These are phyloP conservation scores for Thalpophila matura DNA, from an alignment of 2,888 invertebrate genomes.

Conservation along the genomic window DNA sequence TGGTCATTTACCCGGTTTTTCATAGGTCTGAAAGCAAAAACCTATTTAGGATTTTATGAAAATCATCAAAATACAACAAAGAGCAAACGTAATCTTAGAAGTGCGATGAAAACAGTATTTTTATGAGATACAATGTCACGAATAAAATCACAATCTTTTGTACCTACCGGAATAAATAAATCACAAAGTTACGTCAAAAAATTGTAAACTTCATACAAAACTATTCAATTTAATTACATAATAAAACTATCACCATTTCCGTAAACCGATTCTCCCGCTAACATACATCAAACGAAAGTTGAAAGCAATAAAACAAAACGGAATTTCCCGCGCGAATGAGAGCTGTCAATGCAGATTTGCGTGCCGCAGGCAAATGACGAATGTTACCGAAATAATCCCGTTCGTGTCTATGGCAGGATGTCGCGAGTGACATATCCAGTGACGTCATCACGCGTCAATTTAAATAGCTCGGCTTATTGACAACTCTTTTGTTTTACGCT, in stretches of 20 bases:
- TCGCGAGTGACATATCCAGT: conserved; percentile 51
- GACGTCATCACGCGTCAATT: conserved; percentile 45
- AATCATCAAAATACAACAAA: conserved; percentile 10
- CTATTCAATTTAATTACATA: conserved; percentile 30
- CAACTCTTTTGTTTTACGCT: conserved; percentile 43
- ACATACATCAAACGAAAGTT: conserved; percentile 54
- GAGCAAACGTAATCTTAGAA: not conserved
- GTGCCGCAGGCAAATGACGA: conserved; percentile 57
- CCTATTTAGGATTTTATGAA: not conserved
- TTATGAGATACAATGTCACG: not conserved
- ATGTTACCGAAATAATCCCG: conserved; percentile 63
- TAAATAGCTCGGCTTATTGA: conserved; percentile 44
- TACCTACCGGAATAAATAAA: conserved; percentile 27
- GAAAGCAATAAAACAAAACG: conserved; percentile 59
- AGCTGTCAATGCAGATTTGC: conserved; percentile 66
- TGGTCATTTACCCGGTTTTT: not conserved
- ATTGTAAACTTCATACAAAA: conserved; percentile 15
- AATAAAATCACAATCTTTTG: not conserved
- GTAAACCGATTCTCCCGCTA: conserved; percentile 31
- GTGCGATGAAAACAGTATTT: not conserved
- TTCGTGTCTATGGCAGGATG: conserved; percentile 58
- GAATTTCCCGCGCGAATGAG: conserved; percentile 56
- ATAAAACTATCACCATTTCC: conserved; percentile 55
- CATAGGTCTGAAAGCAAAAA: conserved; percentile 7
- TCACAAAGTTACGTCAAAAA: conserved; percentile 21